Conservation (phyloP, 2,113 vertebrate species). For the Phocoena phocoena region DNA sequence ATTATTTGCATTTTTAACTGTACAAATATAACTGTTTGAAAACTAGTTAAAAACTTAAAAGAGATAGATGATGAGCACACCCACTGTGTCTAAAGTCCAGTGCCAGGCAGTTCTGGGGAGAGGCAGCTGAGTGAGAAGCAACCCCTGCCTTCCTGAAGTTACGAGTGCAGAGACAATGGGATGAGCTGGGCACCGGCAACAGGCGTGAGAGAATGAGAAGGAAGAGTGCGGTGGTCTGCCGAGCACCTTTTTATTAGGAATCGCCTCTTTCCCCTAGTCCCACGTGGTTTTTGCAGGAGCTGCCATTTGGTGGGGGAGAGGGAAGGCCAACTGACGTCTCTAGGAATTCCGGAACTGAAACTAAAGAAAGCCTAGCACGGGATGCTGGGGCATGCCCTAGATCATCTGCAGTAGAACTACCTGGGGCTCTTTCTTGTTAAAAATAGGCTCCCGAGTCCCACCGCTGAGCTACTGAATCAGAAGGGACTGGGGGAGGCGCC, state of each 20-base stretch:
- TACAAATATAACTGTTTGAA: not conserved
- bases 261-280: rapidly evolving
- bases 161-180: not conserved
- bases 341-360: not conserved
- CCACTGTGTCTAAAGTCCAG: not conserved
- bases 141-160: not conserved
- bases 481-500: not conserved
- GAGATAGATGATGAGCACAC: not conserved
- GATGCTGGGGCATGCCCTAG: not conserved
- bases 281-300: not conserved
- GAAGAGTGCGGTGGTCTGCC: not conserved
- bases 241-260: not conserved
- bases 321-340: not conserved
- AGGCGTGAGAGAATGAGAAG: not conserved
- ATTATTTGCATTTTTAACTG: not conserved
- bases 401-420: not conserved
- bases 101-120: not conserved
- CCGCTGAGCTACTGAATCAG: not conserved
- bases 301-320: not conserved
- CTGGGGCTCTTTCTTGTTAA: not conserved
- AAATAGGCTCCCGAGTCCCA: not conserved
- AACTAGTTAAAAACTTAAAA: not conserved
- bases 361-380: not conserved
- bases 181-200: not conserved
- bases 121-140: not conserved